phyloP scores from a whole-genome alignment of 1,140 invertebrate genomes.

The Meloidogyne chitwoodi region DNA sequence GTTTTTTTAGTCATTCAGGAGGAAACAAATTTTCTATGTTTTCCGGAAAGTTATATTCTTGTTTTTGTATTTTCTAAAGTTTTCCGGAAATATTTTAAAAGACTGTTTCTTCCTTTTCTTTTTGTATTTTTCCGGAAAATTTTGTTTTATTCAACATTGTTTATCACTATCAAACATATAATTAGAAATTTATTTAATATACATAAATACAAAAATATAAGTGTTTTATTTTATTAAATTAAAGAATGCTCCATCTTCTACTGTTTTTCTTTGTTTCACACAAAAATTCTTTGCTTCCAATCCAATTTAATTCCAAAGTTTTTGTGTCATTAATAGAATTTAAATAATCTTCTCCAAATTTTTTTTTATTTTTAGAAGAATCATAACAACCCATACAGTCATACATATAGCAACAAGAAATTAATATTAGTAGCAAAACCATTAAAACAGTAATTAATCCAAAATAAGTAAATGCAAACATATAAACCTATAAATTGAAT shows the following conservation, averaged over 20 bases:
- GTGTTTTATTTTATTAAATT: background rate
- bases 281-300: background rate
- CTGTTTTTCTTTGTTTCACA: background rate
- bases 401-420: slow-evolving; percentile 19
- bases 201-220: background rate
- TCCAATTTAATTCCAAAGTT: background rate
- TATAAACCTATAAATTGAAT: background rate
- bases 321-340: background rate
- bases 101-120: background rate
- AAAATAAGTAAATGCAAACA: slow-evolving; percentile 20
- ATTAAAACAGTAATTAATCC: slow-evolving; percentile 14
- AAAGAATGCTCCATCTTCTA: background rate
- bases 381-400: slow-evolving; percentile 17
- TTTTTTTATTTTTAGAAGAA: background rate
- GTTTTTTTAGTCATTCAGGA: too few species aligned
- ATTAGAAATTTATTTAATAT: too few species aligned
- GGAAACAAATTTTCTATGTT: too few species aligned
- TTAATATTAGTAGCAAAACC: background rate
- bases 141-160: too few species aligned
- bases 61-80: too few species aligned
- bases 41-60: background rate
- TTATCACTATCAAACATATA: too few species aligned
- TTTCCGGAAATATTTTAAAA: background rate
- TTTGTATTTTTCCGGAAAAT: too few species aligned
- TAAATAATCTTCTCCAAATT: background rate